These are phyloP conservation scores for Drosophila burlai DNA, from an alignment of 1,140 invertebrate genomes.

Conservation along the genomic window DNA sequence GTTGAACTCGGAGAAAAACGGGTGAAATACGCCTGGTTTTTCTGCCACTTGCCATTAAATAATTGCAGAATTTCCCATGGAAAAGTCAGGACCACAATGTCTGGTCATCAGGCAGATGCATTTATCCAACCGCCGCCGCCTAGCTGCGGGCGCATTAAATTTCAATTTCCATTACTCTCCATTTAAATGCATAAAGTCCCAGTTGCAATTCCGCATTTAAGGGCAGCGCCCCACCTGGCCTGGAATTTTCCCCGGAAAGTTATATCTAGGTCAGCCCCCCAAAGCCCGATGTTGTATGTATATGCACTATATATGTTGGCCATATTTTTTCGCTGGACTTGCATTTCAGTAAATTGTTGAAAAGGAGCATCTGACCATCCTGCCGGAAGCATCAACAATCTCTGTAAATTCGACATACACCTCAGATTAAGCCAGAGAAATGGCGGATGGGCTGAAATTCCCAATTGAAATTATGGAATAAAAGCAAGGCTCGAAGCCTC, in stretches of 20 bases:
- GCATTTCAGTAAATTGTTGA: background rate
- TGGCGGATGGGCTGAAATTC: background rate
- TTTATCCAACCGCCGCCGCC: background rate
- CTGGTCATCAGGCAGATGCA: background rate
- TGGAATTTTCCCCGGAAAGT: slow-evolving; percentile 4
- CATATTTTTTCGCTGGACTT: background rate
- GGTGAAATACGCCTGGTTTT: background rate
- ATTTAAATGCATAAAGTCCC: slow-evolving; percentile 15
- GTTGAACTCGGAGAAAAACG: background rate
- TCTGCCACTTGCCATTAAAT: background rate
- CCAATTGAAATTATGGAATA: background rate
- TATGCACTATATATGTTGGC: background rate
- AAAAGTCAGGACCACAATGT: background rate
- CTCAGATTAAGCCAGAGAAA: background rate
- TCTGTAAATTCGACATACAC: background rate
- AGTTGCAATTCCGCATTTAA: slow-evolving; percentile 3
- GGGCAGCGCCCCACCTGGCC: slow-evolving; percentile 6
- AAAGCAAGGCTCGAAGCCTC: background rate
- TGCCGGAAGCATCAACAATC: background rate
- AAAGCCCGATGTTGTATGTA: background rate
- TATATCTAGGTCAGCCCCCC: slow-evolving; percentile 18
- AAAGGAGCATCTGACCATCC: slow-evolving; percentile 3
- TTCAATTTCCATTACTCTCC: slow-evolving; percentile 6
- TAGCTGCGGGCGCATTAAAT: background rate
- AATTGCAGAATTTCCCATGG: background rate